These are phyloP conservation scores for Eupeodes corollae DNA, from an alignment of 1,140 invertebrate genomes.

Conservation along the genomic window DNA sequence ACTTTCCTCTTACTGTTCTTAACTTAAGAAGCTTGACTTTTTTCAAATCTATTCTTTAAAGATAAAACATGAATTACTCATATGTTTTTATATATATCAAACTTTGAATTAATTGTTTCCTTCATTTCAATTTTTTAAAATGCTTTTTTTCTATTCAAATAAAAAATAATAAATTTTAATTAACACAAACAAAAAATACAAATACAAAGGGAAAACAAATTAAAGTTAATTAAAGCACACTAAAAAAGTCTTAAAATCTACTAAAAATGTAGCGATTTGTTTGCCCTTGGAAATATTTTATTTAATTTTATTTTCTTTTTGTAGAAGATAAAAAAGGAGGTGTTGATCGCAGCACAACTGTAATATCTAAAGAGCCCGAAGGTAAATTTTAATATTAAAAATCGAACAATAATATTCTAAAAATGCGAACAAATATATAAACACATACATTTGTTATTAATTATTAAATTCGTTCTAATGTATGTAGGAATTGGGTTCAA, in stretches of 20 bases:
- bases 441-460: too few relatives aligned
- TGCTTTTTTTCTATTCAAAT: too few relatives aligned
- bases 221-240: neutral
- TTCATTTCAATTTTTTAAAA: too few relatives aligned
- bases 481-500: too few relatives aligned
- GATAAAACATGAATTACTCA: too few relatives aligned
- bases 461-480: too few relatives aligned
- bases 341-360: conserved; percentile 84
- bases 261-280: too few relatives aligned
- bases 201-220: neutral
- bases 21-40: too few relatives aligned
- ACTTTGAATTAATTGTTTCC: too few relatives aligned
- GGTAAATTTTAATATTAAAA: conserved; percentile 32
- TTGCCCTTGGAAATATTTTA: conserved; percentile 1
- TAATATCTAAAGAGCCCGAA: conserved; percentile 88
- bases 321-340: conserved; percentile 79
- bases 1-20: too few relatives aligned
- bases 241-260: neutral
- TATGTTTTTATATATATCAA: too few relatives aligned
- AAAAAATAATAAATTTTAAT: neutral
- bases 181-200: neutral
- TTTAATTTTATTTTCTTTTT: conserved; percentile 24
- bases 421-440: neutral
- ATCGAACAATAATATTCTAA: neutral
- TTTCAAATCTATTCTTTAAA: too few relatives aligned